Conservation (phyloP, 2,797 vertebrate species). For the Capromys pilorides region DNA sequence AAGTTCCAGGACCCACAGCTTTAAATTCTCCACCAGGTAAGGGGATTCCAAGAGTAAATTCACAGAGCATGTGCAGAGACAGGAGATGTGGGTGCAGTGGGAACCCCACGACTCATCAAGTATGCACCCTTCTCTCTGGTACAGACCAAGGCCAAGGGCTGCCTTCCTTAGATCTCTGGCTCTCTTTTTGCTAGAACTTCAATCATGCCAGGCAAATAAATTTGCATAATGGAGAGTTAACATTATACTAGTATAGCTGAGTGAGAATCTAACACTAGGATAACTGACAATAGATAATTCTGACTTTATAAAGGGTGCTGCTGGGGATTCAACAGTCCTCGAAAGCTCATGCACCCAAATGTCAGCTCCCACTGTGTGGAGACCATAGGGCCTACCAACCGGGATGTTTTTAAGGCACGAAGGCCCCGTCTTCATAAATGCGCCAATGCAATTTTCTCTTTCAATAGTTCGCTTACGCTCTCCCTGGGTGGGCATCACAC, state of each 20-base stretch:
- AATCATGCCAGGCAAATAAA: background rate
- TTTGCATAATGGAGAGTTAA: background rate
- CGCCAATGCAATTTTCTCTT: background rate
- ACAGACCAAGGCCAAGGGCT: background rate
- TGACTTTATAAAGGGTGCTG: background rate
- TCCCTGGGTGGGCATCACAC: too few relatives aligned
- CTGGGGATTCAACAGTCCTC: background rate
- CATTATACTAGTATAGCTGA: background rate
- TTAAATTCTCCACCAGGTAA: background rate
- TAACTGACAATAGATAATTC: background rate
- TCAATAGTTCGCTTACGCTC: background rate
- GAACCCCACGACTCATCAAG: background rate
- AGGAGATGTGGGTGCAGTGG: background rate
- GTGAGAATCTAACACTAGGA: background rate
- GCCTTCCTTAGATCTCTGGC: background rate
- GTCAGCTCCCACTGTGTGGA: background rate
- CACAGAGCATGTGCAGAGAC: accelerated
- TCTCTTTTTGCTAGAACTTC: background rate
- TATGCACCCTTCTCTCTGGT: accelerated
- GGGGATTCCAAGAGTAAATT: background rate
- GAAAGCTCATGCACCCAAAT: background rate
- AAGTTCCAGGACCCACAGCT: background rate
- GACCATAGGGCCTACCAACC: background rate
- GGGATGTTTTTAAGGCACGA: background rate
- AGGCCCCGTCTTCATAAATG: background rate